These are phyloP conservation scores for Denticeps clupeoides DNA, from an alignment of 2,797 vertebrate genomes.

Conservation along the genomic window DNA sequence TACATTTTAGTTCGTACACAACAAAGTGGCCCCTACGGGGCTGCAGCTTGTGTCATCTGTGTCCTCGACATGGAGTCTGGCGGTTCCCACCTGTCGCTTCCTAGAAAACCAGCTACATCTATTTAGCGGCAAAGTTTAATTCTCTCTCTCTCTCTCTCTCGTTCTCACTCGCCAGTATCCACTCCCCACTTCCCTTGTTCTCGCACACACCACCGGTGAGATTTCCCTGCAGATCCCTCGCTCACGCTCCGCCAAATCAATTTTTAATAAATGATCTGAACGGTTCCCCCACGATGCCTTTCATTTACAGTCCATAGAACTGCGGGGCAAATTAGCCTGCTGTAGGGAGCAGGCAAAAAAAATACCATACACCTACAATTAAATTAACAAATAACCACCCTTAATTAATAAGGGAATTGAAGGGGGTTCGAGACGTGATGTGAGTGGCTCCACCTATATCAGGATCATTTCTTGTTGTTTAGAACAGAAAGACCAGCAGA, in stretches of 20 bases:
- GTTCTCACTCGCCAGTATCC: not conserved
- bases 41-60: too few relatives aligned
- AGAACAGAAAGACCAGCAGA: not conserved
- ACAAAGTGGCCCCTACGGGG: too few relatives aligned
- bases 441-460: slow-evolving; percentile 37
- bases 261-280: slow-evolving; percentile 47
- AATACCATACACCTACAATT: slow-evolving; percentile 33
- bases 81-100: too few relatives aligned
- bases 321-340: slow-evolving; percentile 43
- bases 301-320: slow-evolving; percentile 43
- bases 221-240: slow-evolving; percentile 23
- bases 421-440: slow-evolving; percentile 26
- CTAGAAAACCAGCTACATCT: too few relatives aligned
- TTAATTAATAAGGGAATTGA: slow-evolving; percentile 47
- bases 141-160: slow-evolving; percentile 5
- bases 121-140: not conserved
- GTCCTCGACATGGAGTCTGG: too few relatives aligned
- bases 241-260: slow-evolving; percentile 35
- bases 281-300: slow-evolving; percentile 39
- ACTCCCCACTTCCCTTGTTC: not conserved
- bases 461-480: slow-evolving; percentile 13
- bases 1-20: too few relatives aligned
- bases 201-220: not conserved
- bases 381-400: slow-evolving; percentile 50
- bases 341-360: slow-evolving; percentile 37